Base-by-base conservation (phyloP, 2,113 vertebrate genomes). In the Tachysurus vachellii region DNA sequence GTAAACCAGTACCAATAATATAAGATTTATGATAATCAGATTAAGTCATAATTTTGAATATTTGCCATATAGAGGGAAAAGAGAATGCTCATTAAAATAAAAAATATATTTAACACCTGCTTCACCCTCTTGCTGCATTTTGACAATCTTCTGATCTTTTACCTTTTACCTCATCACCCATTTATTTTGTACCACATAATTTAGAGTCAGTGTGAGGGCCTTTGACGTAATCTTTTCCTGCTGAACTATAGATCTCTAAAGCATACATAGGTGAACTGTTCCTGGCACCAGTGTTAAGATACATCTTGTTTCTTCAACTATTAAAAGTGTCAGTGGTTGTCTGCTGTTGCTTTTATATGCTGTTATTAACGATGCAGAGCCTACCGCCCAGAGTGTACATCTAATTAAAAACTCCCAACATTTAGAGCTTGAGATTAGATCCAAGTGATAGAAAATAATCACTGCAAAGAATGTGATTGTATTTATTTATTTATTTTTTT, bases 311-410 rank as follows among this genome's bases (percentile, higher is more conserved):
- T 94, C 83, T 91, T 91, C 92, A 92, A 94, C 92, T 94, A 95
- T 92, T 95, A 94, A 95, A 95, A 95, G 92, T 95, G 95, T 95
- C 94, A 94, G 93, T 91, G 91, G 90, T 92, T 93, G 92, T 94
- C 93, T 93, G 92, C 90, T 92, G 91, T 91, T 94, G 93, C 94
- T 94, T 95, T 95, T 94, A 94, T 95, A 93, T 93, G 89, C 87
- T 90, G 92, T 95, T 95, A 95, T 95, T 95, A 94, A 95, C 92
- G 93, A 90, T 92, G 90, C 89, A 54, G 89, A 92, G 91, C 92
- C 89, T 90, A 90, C 93, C 73, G 88, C 90, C 93, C 91, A 88
- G 77, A 90, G 86, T 84, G 62, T 88, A 91, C 92, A 91, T 94
- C 92, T 95, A 95, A 95, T 95, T 95, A 95, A 94, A 94, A 90